Evolutionary conservation across 2,113 vertebrate genomes (phyloP).

Genomic region (Chaetorhynchus papuensis): DNA sequence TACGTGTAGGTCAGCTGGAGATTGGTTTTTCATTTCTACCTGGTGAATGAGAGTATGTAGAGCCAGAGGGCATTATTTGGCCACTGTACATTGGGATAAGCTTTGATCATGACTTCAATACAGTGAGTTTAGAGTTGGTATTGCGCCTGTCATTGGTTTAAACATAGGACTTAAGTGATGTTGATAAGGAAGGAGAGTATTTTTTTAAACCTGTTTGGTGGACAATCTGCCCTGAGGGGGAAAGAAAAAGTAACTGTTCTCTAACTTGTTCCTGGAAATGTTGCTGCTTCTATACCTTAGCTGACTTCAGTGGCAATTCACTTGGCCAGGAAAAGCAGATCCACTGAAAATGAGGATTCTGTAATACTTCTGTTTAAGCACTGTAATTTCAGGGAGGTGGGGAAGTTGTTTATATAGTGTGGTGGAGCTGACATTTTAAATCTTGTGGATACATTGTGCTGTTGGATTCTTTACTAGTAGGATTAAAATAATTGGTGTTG

Average conservation of each 20-base stretch:
- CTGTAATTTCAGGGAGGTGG: background rate
- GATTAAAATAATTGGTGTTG: background rate
- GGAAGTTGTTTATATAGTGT: background rate
- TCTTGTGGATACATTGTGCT: background rate
- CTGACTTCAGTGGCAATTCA: background rate
- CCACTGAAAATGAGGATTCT: background rate
- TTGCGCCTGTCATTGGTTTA: background rate
- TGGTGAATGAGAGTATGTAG: background rate
- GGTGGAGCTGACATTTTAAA: background rate
- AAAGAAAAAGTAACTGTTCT: background rate
- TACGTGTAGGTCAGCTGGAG: background rate
- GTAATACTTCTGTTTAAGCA: background rate
- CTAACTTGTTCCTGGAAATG: rapidly evolving
- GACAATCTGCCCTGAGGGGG: background rate
- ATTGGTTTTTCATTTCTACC: background rate
- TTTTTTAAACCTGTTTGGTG: background rate
- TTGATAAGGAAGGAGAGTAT: background rate
- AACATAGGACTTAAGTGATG: background rate
- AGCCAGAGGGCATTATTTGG: background rate
- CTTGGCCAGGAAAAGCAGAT: background rate
- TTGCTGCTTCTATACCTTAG: background rate
- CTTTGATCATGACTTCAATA: background rate
- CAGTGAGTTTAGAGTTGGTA: background rate
- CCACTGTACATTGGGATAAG: background rate
- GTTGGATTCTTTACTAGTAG: background rate